phyloP scores from a whole-genome alignment of 2,113 vertebrate genomes.

The Hyla sarda region DNA sequence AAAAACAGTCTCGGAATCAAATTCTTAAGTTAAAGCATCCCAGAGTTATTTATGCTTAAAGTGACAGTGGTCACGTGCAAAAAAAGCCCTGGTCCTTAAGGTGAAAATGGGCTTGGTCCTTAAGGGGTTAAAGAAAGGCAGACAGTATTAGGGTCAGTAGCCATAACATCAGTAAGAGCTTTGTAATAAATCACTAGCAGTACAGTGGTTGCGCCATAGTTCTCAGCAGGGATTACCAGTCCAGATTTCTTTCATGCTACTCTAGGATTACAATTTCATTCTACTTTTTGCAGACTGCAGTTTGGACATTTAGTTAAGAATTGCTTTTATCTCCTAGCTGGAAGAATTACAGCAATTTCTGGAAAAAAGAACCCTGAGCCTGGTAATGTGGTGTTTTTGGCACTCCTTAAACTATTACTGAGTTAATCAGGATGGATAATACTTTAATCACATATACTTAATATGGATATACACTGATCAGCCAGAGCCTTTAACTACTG shows the following conservation, averaged over 20 bases:
- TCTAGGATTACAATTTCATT: not conserved
- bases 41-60: no score
- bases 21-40: no score
- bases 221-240: constrained; percentile 1
- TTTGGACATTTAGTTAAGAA: not conserved
- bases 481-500: no score
- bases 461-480: no score
- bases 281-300: not conserved
- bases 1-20: no score
- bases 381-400: not conserved
- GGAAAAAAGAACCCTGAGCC: not conserved
- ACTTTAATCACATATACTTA: no score
- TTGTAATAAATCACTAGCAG: not conserved
- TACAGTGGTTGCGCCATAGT: not conserved
- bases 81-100: no score
- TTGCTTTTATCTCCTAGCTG: not conserved
- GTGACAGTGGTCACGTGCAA: no score
- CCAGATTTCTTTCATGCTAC: constrained; percentile 7
- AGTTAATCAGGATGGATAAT: not conserved
- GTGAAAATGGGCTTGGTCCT: no score
- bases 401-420: not conserved
- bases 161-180: not conserved
- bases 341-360: not conserved
- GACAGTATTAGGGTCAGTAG: not conserved
- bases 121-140: no score